A percentile compares a stretch with the other conserved stretches of the same genome.
phyloP scores from a whole-genome alignment of 2,888 invertebrate species.

The Melanophora roralis region DNA sequence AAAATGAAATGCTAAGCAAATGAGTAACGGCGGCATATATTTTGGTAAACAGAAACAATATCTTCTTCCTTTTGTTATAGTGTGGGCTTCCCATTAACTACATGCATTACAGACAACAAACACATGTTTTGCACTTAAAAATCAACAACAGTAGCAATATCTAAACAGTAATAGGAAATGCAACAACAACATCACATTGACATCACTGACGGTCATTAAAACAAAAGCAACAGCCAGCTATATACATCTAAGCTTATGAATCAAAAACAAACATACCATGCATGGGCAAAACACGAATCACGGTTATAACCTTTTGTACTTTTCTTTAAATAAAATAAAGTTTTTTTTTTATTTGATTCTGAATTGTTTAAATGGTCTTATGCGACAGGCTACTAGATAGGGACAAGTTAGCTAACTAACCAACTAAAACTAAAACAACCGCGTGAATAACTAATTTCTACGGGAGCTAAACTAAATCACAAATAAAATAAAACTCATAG shows the following conservation, averaged over 20 bases:
- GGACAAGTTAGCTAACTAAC: neutral
- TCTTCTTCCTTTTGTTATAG: slow-evolving; percentile 31
- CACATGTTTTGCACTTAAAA: slow-evolving; percentile 55
- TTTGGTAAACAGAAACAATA: slow-evolving; percentile 33
- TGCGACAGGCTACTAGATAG: slow-evolving; percentile 18
- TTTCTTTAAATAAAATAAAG: slow-evolving; percentile 23
- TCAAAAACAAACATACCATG: slow-evolving; percentile 50
- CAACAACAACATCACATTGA: slow-evolving; percentile 62
- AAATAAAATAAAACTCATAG: slow-evolving; percentile 62
- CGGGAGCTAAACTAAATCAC: slow-evolving; percentile 67
- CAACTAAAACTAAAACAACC: slow-evolving; percentile 68
- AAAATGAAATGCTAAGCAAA: slow-evolving; percentile 52
- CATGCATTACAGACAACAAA: slow-evolving; percentile 42
- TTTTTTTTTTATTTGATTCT: slow-evolving; percentile 20
- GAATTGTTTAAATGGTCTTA: slow-evolving; percentile 68
- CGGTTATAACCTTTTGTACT: slow-evolving; percentile 63
- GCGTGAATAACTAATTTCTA: slow-evolving; percentile 77
- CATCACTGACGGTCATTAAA: slow-evolving; percentile 70
- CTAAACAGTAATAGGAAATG: slow-evolving; percentile 13
- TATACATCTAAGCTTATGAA: slow-evolving; percentile 59
- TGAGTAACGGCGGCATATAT: slow-evolving; percentile 57
- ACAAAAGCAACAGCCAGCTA: slow-evolving; percentile 70
- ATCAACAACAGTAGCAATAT: slow-evolving; percentile 62
- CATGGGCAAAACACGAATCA: slow-evolving; percentile 62
- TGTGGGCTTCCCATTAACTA: slow-evolving; percentile 32